Conservation (phyloP, 2,888 invertebrate genomes). For the Drosophila lacicola region DNA sequence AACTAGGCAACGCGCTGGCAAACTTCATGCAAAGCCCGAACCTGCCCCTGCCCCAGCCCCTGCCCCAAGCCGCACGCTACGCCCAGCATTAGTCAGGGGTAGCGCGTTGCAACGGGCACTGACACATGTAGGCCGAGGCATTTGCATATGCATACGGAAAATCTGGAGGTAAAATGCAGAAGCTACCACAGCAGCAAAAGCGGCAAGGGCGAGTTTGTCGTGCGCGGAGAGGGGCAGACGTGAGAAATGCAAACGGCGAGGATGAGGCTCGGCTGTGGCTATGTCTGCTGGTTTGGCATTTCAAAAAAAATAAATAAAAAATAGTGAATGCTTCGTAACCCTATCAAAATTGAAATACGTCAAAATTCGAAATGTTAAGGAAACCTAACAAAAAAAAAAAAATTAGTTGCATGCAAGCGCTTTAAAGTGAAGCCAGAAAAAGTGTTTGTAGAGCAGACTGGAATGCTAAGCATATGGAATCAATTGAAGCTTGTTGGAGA, state of each 20-base stretch:
- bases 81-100: not conserved
- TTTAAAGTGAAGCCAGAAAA: not conserved
- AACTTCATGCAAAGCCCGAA: slow-evolving; percentile 50
- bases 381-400: not conserved
- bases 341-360: slow-evolving; percentile 6
- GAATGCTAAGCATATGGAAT: too few relatives aligned
- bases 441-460: too few relatives aligned
- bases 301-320: slow-evolving; percentile 16
- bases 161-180: slow-evolving; percentile 70
- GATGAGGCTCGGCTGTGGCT: slow-evolving; percentile 7
- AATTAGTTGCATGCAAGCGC: not conserved
- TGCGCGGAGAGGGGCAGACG: slow-evolving; percentile 7
- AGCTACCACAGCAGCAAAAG: slow-evolving; percentile 39
- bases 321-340: too few relatives aligned
- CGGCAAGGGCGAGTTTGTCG: not conserved
- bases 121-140: slow-evolving; percentile 75
- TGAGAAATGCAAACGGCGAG: slow-evolving; percentile 17
- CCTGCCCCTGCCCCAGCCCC: not conserved
- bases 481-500: too few relatives aligned
- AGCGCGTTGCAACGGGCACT: slow-evolving; percentile 38
- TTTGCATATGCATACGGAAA: slow-evolving; percentile 72
- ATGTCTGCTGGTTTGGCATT: slow-evolving; percentile 26
- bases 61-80: not conserved
- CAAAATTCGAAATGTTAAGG: slow-evolving; percentile 16
- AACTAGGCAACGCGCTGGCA: slow-evolving; percentile 65